phyloP scores from a whole-genome alignment of 1,140 invertebrate species.

The Caenorhabditis latens region DNA sequence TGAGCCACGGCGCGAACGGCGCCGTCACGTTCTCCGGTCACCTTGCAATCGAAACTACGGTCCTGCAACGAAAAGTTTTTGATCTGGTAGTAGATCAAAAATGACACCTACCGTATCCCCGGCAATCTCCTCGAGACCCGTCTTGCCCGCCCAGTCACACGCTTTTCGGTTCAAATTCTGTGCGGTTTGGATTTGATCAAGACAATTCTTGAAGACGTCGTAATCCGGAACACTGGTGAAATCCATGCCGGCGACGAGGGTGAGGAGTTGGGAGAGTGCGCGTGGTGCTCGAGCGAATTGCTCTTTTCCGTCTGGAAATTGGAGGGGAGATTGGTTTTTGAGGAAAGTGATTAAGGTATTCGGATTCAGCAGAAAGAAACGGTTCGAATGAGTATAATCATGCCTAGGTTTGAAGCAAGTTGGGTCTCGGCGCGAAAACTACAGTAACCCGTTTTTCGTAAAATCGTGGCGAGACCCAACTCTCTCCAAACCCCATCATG shows the following conservation, averaged over 20 bases:
- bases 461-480: too few relatives aligned
- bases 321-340: too few relatives aligned
- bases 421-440: too few relatives aligned
- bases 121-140: neutral
- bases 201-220: neutral
- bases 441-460: too few relatives aligned
- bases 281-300: slow-evolving; percentile 10
- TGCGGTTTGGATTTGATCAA: neutral
- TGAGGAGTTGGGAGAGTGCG: neutral
- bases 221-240: slow-evolving; percentile 16
- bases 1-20: neutral
- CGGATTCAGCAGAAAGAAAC: too few relatives aligned
- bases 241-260: neutral
- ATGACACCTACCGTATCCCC: neutral
- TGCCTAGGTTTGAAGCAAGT: too few relatives aligned
- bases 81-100: neutral
- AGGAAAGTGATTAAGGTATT: too few relatives aligned
- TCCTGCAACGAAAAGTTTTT: neutral
- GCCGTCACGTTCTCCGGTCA: slow-evolving; percentile 13
- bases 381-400: too few relatives aligned
- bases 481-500: too few relatives aligned
- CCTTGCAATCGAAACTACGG: slow-evolving; percentile 15
- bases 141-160: slow-evolving; percentile 22
- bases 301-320: slow-evolving; percentile 21
- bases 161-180: slow-evolving; percentile 9